Percentiles rank a stretch among this genome's conserved stretches.
These are phyloP conservation scores for Hanleya hanleyi DNA, from an alignment of 2,888 invertebrate species.

Conservation along the genomic window DNA sequence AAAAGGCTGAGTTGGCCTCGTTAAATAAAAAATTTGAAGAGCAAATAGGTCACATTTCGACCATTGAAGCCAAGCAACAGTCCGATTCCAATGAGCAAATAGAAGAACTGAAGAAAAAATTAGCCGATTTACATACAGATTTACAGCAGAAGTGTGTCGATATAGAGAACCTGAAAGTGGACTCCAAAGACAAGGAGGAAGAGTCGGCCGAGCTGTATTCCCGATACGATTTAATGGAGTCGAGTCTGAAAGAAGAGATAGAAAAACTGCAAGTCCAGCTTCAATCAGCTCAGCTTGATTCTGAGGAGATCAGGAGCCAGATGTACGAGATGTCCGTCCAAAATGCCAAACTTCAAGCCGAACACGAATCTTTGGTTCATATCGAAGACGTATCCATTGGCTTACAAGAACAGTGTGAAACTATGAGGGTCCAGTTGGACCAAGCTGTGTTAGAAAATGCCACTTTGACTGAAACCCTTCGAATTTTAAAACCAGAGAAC, in stretches of 20 bases:
- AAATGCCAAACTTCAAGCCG: background rate
- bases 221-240: background rate
- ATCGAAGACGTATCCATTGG: background rate
- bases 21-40: too few species aligned
- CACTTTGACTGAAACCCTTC: background rate
- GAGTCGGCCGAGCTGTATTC: background rate
- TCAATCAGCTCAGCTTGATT: background rate
- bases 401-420: background rate
- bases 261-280: background rate
- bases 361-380: background rate
- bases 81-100: too few species aligned
- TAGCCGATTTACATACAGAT: background rate
- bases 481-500: background rate
- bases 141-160: constrained; percentile 2
- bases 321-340: background rate
- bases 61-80: too few species aligned
- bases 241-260: background rate
- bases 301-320: background rate
- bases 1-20: background rate
- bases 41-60: too few species aligned
- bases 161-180: background rate
- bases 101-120: background rate
- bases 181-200: background rate
- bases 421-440: too few species aligned
- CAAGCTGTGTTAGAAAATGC: background rate